Evolutionary conservation across 2,888 invertebrate species (phyloP), one percentile per base, ranked within the genome.

Genomic region (Dysmachus trigonus): DNA sequence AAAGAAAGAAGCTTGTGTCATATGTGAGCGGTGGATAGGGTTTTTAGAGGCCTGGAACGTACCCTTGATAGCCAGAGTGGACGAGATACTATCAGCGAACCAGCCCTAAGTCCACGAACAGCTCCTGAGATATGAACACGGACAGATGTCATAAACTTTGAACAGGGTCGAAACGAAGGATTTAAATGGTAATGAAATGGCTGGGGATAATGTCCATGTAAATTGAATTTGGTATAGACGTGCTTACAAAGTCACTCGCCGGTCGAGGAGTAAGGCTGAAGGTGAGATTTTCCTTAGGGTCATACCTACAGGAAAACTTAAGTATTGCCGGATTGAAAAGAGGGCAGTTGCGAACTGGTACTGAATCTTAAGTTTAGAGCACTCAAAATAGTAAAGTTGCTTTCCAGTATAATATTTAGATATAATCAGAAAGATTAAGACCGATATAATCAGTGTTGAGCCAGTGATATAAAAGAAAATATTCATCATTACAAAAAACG

Each of bases 131-230:
- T 82, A 62, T 82, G 62, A 62, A 18, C 71, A 62, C 35, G 82
- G 82, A 82, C 82, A 82, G 82, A 82, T 82, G 82, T 82, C 82
- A 82, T 82, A 82, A 82, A 82, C 82, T 71, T 82, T 82, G 82
- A 82, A 82, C 82, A 82, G 82, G 82, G 82, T 82, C 82, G 82
- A 15, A 62, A 33, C 31, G 62, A 82, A 71, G 82, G 82, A 82
- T 82, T 82, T 82, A 82, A 82, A 82, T 82, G 82, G 62, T 82
- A 82, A 82, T 82, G 82, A 82, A 82, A 82, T 71, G 53, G 38
- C 82, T 35, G 27, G 71, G 82, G 82, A 82, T 82, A 82, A 82
- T 82, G 82, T 82, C 35, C 33, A 82, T 82, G 82, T 82, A 82
- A 82, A 82, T 82, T 82, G 82, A 82, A 82, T 82, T 82, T 62